Conservation (phyloP, 2,113 vertebrate genomes). For the Bubo bubo region DNA sequence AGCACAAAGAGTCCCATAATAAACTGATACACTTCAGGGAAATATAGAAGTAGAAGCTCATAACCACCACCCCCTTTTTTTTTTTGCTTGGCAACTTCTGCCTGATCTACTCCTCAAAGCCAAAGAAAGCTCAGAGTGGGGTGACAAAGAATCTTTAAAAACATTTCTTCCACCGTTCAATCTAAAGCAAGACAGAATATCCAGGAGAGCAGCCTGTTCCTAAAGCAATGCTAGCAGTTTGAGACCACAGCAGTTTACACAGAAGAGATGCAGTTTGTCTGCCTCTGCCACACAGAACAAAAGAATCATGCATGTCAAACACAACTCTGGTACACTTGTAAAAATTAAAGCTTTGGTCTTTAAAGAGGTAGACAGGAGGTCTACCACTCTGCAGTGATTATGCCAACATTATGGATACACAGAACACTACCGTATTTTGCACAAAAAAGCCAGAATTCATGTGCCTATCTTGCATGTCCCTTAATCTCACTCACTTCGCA, state of each 20-base stretch:
- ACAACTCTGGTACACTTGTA: accelerated
- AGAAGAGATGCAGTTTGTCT: neutral
- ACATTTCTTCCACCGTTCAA: neutral
- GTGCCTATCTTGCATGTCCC: neutral
- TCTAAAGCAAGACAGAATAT: neutral
- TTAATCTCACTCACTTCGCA: neutral
- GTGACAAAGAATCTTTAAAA: neutral
- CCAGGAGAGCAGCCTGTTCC: neutral
- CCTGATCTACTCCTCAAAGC: neutral
- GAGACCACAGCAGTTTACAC: neutral
- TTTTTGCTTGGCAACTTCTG: neutral
- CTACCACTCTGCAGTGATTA: neutral
- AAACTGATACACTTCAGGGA: neutral
- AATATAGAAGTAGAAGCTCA: neutral
- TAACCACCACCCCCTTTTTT: accelerated
- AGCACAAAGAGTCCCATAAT: neutral
- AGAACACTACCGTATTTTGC: neutral
- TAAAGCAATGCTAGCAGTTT: neutral
- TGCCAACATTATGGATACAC: neutral
- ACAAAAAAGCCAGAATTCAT: neutral
- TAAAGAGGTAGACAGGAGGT: neutral
- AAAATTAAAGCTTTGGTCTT: neutral
- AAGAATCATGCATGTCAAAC: neutral
- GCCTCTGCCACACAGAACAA: neutral
- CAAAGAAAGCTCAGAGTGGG: neutral